phyloP scores from a whole-genome alignment of 2,797 vertebrate genomes.

The Enteromius viviparus region DNA sequence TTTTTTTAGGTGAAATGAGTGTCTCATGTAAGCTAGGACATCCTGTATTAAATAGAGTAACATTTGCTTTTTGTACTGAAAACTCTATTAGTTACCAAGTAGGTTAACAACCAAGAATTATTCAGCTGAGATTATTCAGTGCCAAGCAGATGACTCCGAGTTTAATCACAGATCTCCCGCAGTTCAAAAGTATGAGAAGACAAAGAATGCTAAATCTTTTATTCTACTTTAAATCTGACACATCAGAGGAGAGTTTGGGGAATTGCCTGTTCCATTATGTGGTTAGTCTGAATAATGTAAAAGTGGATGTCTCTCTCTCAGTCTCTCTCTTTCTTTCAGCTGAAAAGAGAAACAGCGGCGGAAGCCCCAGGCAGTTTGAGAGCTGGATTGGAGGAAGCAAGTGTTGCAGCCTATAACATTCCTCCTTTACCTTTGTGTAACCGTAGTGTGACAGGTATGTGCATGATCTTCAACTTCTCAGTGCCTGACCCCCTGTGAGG shows the following conservation, averaged over 20 bases:
- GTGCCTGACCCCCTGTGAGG: background rate
- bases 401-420: constrained; percentile 25
- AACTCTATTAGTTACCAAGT: constrained; percentile 19
- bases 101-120: constrained; percentile 21
- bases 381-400: constrained; percentile 10
- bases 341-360: constrained; percentile 16
- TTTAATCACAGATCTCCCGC: constrained; percentile 21
- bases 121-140: constrained; percentile 27
- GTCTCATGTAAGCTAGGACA: background rate
- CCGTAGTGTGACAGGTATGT: constrained; percentile 13
- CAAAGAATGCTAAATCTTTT: constrained; percentile 42
- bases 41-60: background rate
- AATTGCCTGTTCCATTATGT: constrained; percentile 42
- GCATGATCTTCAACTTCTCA: constrained; percentile 12
- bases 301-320: constrained; percentile 31
- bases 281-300: constrained; percentile 45
- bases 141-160: constrained; percentile 2
- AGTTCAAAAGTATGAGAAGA: constrained; percentile 35
- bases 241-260: constrained; percentile 40
- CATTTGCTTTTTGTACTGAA: constrained; percentile 13
- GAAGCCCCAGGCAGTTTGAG: constrained; percentile 34
- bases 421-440: constrained; percentile 15
- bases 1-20: background rate
- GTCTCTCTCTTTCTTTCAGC: constrained; percentile 9
- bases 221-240: constrained; percentile 44